These are phyloP conservation scores for Pagetopsis macropterus DNA, from an alignment of 2,797 vertebrate species.

Conservation along the genomic window DNA sequence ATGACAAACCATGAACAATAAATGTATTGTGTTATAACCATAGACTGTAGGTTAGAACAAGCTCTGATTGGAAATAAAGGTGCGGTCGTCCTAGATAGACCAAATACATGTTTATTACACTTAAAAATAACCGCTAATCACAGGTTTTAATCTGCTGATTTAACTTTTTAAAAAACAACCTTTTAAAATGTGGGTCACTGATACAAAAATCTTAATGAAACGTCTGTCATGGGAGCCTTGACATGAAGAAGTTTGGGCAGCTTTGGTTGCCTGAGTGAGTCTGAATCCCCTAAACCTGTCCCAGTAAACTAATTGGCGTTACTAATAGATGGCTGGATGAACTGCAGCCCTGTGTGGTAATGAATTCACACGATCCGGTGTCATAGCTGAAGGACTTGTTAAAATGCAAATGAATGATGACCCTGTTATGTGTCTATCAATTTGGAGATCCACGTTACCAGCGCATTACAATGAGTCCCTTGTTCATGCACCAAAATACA, in stretches of 20 bases:
- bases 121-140: background rate
- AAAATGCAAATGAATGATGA: conserved; percentile 84
- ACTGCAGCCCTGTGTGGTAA: conserved; percentile 78
- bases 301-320: conserved; percentile 87
- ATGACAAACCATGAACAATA: conserved; percentile 3
- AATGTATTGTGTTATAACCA: conserved; percentile 2
- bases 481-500: conserved; percentile 75
- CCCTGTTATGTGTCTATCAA: conserved; percentile 82
- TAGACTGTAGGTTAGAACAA: background rate
- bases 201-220: conserved; percentile 59
- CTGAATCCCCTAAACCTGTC: conserved; percentile 75
- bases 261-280: conserved; percentile 57
- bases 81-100: background rate
- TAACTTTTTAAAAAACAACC: conserved; percentile 8
- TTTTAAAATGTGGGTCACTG: conserved; percentile 63
- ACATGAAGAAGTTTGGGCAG: conserved; percentile 61
- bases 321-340: conserved; percentile 86
- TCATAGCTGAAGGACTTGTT: conserved; percentile 84
- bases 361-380: conserved; percentile 82
- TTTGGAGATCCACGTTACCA: conserved; percentile 75
- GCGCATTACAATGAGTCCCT: conserved; percentile 78
- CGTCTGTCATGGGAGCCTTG: conserved; percentile 56
- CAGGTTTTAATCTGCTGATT: conserved; percentile 7
- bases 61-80: conserved; percentile 1
- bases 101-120: background rate